Evolutionary conservation across 2,797 vertebrate genomes (phyloP).

Genomic region (Pachyuromys duprasi): DNA sequence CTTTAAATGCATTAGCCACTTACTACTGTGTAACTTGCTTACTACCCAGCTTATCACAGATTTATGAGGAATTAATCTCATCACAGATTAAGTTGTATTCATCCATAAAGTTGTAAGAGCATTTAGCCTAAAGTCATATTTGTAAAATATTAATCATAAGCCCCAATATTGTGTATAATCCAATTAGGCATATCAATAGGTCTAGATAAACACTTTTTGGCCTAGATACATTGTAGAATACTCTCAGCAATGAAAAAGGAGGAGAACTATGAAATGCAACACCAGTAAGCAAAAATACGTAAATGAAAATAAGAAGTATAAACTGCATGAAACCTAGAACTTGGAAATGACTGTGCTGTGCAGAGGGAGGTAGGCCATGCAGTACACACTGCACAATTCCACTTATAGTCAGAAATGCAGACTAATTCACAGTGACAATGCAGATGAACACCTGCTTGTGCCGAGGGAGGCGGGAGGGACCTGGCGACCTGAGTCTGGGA

Average conservation of each 20-base stretch:
- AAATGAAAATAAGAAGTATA: neutral
- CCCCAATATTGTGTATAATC: neutral
- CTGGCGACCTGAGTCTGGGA: neutral
- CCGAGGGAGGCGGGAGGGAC: neutral
- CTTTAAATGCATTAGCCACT: neutral
- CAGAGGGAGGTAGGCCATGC: neutral
- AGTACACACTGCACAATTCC: neutral
- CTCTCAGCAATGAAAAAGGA: neutral
- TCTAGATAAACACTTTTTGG: neutral
- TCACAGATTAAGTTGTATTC: neutral
- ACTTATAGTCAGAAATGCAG: neutral
- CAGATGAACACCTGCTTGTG: neutral
- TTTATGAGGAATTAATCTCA: neutral
- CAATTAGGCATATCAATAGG: neutral
- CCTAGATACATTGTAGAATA: neutral
- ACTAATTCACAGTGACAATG: neutral
- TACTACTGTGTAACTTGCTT: neutral
- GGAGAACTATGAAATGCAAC: neutral
- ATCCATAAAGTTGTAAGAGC: neutral
- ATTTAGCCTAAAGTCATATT: neutral
- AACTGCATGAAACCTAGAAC: neutral
- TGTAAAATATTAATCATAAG: conserved; percentile 17
- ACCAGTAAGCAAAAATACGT: neutral
- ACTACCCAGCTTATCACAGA: neutral
- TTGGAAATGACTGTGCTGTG: neutral